Evolutionary conservation across 2,113 vertebrate genomes (phyloP), one percentile per base, ranked within the genome.

Genomic region (Tiliqua scincoides): DNA sequence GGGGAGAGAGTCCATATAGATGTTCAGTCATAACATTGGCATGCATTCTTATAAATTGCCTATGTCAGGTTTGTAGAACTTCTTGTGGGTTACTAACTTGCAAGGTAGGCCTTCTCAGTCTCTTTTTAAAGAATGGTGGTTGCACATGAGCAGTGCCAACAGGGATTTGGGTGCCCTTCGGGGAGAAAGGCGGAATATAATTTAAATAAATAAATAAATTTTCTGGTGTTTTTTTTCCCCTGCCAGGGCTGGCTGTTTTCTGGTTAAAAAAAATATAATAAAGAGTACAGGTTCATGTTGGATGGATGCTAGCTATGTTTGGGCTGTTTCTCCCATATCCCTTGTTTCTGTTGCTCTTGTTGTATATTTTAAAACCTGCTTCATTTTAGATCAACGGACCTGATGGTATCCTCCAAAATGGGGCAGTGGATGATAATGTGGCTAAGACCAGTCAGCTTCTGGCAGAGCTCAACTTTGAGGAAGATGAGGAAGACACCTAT

Each of bases 401-500:
- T 0, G 98, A 99, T 88, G 98, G 98, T 59, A 97, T 98, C 83
- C 96, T 99, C 48, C 98, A 97, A 88, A 99, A 99, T 0, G 98
- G 98, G 7, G 96, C 96, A 0, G 96, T 98, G 87, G 99, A 99
- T 63, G 98, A 99, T 90, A 96, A 95, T 0, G 98, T 99, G 90
- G 97, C 96, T 79, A 99, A 99, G 94, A 97, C 98, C 88, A 99
- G 98, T 93, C 99, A 99, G 93, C 95, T 99, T 63, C 92, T 99
- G 95, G 98, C 98, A 0, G 99, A 99, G 91, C 89, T 99, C 57
- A 99, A 99, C 94, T 99, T 99, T 25, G 99, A 99, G 81, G 99
- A 99, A 89, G 99, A 99, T 79, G 98, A 99, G 76, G 99, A 99
- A 79, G 99, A 99, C 84, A 98, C 99, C 0, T 99, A 99, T 30